Base-by-base conservation (phyloP, 2,888 invertebrate genomes). In the Chaitophorus viminalis region DNA sequence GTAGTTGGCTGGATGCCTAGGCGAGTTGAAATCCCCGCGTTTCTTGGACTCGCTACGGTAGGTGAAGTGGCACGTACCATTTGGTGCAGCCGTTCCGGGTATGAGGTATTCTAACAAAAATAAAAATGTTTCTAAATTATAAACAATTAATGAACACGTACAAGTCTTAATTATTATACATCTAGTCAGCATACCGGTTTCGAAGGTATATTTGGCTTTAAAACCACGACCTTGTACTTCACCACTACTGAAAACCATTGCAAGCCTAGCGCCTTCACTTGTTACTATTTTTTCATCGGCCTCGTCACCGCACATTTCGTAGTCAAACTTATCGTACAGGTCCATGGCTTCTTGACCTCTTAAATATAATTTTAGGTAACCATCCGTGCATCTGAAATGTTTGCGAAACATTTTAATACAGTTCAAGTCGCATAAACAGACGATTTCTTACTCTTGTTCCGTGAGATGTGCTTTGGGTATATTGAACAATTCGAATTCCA, bases 1-100 rank as follows among this genome's bases (percentile, higher is more conserved):
- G 93, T 99, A 99, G 93, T 97, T 97, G 91, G 97, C 96, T 91
- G 98, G 98, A 93, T 97, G 98, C 89, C 98, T 94, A 36, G 98
- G 98, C 85, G 98, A 98, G 92, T 99, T 99, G 92, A 98, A 96
- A 91, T 97, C 97, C 82, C 98, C 98, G 89, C 94, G 94, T 92
- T 97, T 97, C 91, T 95, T 94, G 74, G 96, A 96, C 90, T 95
- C 94, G 91, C 97, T 97, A 90, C 95, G 94, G 92, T 98, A 99
- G 21, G 96, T 95, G 92, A 98, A 99, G 89, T 95, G 95, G 92
- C 98, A 99, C 90, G 95, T 95, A 89, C 97, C 97, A 90, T 96
- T 96, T 11, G 97, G 97, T 39, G 98, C 96, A 39, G 98, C 96
- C 0, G 98, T 98, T 79, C 98, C 98, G 84, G 98, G 97, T 91